phyloP scores from a whole-genome alignment of 1,140 invertebrate species.

The Mya arenaria region DNA sequence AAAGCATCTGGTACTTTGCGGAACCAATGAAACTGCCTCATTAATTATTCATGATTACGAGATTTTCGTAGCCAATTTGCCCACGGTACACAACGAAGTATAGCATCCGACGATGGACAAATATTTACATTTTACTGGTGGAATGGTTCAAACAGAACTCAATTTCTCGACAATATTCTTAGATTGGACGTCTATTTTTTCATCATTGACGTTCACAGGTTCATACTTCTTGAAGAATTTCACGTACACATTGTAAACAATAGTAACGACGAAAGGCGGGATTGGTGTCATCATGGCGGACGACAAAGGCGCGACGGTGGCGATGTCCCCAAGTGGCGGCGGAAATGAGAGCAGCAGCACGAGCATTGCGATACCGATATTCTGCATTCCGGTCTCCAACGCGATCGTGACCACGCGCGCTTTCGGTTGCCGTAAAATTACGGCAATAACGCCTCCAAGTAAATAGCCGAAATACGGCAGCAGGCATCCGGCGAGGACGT shows the following conservation, averaged over 20 bases:
- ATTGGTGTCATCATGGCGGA: conserved; percentile 97
- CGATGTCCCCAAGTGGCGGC: conserved; percentile 80
- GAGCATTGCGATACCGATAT: conserved; percentile 81
- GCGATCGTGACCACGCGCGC: conserved; percentile 81
- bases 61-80: no score
- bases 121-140: no score
- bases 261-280: conserved; percentile 84
- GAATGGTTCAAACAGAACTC: no score
- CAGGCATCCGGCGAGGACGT: conserved; percentile 90
- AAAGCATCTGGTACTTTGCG: no score
- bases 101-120: no score
- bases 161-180: no score
- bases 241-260: conserved; percentile 66
- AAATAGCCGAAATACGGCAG: conserved; percentile 94
- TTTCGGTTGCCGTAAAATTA: conserved; percentile 70
- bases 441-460: conserved; percentile 84
- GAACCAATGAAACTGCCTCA: no score
- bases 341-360: conserved; percentile 81
- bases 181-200: not conserved
- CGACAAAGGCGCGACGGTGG: conserved; percentile 79
- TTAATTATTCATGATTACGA: no score
- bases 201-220: not conserved
- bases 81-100: no score
- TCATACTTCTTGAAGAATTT: conserved; percentile 63
- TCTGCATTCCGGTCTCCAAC: conserved; percentile 83